phyloP scores from a whole-genome alignment of 92 coral and sea anemone genomes.

The Palythoa heliodiscus region DNA sequence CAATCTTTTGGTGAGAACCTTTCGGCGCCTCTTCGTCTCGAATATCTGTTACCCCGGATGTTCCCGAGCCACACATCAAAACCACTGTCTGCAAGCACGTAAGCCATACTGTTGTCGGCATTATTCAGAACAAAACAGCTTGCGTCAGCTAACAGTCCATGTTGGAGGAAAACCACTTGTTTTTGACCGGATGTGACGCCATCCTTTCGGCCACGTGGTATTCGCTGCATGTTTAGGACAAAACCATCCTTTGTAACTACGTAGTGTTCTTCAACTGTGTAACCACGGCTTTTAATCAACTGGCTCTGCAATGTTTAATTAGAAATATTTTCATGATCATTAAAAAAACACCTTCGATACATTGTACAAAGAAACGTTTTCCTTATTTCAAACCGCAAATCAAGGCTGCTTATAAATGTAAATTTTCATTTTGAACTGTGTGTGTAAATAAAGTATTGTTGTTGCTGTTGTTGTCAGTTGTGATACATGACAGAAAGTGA shows the following conservation, averaged over 20 bases:
- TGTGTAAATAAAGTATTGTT: too few species aligned
- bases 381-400: too few species aligned
- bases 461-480: too few species aligned
- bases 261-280: conserved; percentile 87
- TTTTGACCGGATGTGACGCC: conserved; percentile 35
- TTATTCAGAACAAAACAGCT: conserved; percentile 79
- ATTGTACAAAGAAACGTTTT: too few species aligned
- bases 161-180: conserved; percentile 85
- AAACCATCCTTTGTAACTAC: conserved; percentile 82
- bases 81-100: conserved; percentile 83
- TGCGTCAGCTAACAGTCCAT: conserved; percentile 84
- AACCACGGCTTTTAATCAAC: conserved; percentile 79
- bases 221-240: conserved; percentile 85
- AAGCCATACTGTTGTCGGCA: conserved; percentile 73
- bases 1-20: not conserved
- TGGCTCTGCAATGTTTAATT: conserved; percentile 55
- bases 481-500: too few species aligned
- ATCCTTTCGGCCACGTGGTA: conserved; percentile 71
- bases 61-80: conserved; percentile 96
- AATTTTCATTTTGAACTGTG: too few species aligned
- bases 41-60: conserved; percentile 86
- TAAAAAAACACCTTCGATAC: too few species aligned
- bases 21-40: conserved; percentile 40
- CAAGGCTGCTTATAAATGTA: too few species aligned
- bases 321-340: too few species aligned